These are phyloP conservation scores for Drosophila emarginata DNA, from an alignment of 2,888 invertebrate genomes.

Conservation along the genomic window DNA sequence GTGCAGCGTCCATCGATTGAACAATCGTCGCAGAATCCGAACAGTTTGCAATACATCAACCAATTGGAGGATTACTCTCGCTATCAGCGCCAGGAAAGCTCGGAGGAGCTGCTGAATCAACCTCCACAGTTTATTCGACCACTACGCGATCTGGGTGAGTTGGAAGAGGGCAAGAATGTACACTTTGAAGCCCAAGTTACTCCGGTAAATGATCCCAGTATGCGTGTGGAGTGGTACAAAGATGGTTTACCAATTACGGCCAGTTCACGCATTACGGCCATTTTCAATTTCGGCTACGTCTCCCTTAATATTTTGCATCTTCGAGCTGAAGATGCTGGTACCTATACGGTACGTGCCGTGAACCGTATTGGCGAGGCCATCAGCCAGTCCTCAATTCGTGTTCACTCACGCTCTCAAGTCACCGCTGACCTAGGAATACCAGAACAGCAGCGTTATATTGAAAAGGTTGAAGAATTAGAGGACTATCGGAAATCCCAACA, in stretches of 20 bases:
- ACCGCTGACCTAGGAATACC: conserved; percentile 94
- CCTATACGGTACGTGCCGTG: conserved; percentile 95
- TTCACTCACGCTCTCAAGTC: conserved; percentile 91
- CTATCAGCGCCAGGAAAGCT: conserved; percentile 92
- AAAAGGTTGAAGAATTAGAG: conserved; percentile 95
- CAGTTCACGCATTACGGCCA: conserved; percentile 97
- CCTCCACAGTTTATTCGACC: conserved; percentile 94
- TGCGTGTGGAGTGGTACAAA: conserved; percentile 98
- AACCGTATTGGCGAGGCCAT: conserved; percentile 95
- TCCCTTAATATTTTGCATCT: conserved; percentile 99
- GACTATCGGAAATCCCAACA: conserved; percentile 91
- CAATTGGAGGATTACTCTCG: conserved; percentile 95
- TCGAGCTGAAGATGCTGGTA: conserved; percentile 98
- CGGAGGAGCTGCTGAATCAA: conserved; percentile 91
- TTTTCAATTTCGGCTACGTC: conserved; percentile 99
- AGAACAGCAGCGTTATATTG: conserved; percentile 94
- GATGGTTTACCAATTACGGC: conserved; percentile 97
- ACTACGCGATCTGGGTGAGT: conserved; percentile 92
- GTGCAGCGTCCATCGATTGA: conserved; percentile 92
- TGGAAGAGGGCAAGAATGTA: conserved; percentile 94
- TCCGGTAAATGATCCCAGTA: conserved; percentile 95
- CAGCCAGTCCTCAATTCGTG: conserved; percentile 90
- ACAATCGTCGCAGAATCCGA: conserved; percentile 94
- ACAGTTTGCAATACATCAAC: conserved; percentile 94
- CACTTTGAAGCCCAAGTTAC: conserved; percentile 96